Evolutionary conservation across 1,140 invertebrate genomes (phyloP).

Genomic region (Rhopalosiphum maidis): DNA sequence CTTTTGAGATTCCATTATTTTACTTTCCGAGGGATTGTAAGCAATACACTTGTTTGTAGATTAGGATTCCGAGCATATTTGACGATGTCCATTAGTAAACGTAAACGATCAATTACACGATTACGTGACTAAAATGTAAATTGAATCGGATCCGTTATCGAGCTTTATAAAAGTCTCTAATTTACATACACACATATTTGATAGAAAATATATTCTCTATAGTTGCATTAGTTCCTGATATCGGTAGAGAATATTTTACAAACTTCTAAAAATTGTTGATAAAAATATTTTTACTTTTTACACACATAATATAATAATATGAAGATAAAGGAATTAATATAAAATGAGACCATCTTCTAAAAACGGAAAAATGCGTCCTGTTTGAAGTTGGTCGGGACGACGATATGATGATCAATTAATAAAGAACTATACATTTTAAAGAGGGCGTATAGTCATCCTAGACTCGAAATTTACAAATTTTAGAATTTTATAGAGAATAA

Average conservation of each 20-base stretch:
- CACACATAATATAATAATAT: too few relatives aligned
- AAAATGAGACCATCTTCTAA: too few relatives aligned
- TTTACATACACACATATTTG: background rate
- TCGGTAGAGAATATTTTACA: background rate
- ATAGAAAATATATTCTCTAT: background rate
- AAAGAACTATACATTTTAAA: too few relatives aligned
- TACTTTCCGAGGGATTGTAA: background rate
- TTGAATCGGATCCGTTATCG: background rate
- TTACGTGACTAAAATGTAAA: conserved; percentile 4
- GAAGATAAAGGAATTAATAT: too few relatives aligned
- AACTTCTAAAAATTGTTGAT: too few relatives aligned
- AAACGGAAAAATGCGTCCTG: too few relatives aligned
- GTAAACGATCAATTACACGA: background rate
- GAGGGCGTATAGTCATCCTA: too few relatives aligned
- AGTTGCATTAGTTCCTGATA: background rate
- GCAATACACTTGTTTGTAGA: background rate
- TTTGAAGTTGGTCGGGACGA: too few relatives aligned
- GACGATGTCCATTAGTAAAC: background rate
- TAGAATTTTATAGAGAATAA: background rate
- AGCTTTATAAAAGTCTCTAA: background rate
- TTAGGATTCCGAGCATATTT: conserved; percentile 4
- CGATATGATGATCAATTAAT: too few relatives aligned
- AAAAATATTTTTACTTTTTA: too few relatives aligned
- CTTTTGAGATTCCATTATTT: background rate
- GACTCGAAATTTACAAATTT: background rate